A percentile compares a stretch with the other conserved stretches of the same genome.
phyloP scores from a whole-genome alignment of 1,140 invertebrate genomes.

The Calephelis virginiensis region DNA sequence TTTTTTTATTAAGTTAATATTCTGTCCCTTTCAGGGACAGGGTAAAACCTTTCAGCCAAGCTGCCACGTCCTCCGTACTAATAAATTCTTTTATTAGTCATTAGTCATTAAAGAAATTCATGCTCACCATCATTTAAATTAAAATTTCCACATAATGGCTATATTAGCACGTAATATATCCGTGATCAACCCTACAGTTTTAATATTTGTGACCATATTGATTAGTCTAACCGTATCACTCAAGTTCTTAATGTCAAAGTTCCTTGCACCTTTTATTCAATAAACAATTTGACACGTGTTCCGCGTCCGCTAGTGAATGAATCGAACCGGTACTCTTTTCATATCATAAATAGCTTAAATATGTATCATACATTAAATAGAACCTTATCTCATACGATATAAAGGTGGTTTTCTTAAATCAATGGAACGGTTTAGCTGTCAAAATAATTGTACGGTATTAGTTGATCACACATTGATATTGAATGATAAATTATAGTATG shows the following conservation, averaged over 20 bases:
- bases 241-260: slow-evolving; percentile 34
- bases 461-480: slow-evolving; percentile 64
- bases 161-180: no score
- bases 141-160: no score
- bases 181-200: neutral
- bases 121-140: no score
- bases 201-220: neutral
- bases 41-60: no score
- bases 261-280: slow-evolving; percentile 29
- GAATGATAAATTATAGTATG: slow-evolving; percentile 58
- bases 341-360: slow-evolving; percentile 27
- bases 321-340: slow-evolving; percentile 47
- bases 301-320: slow-evolving; percentile 46
- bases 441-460: slow-evolving; percentile 53
- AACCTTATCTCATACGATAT: slow-evolving; percentile 25
- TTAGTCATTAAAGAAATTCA: no score
- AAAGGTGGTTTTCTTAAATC: slow-evolving; percentile 19
- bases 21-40: no score
- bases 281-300: slow-evolving; percentile 37
- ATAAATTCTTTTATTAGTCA: no score
- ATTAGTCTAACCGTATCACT: neutral
- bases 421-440: slow-evolving; percentile 25
- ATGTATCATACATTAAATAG: slow-evolving; percentile 28
- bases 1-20: no score
- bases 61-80: no score